Base-by-base conservation (phyloP, 92 coral and sea anemone species). In the Siderastrea radians region DNA sequence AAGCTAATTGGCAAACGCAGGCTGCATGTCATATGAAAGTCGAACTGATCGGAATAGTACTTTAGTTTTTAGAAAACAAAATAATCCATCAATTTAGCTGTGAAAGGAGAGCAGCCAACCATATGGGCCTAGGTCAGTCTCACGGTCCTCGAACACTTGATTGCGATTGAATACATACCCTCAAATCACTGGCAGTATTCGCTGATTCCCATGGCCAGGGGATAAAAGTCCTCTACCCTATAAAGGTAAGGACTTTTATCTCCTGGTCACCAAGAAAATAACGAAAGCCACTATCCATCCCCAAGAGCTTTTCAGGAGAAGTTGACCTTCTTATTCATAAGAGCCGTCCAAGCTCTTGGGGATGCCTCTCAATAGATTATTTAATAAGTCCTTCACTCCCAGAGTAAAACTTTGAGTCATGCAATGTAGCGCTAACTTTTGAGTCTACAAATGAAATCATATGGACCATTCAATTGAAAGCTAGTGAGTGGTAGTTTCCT, bases 171-270 rank as follows among this genome's bases (percentile, higher is more conserved):
- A 53, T 53, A 10, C 57, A 53, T 53, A 53, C 4, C 2, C 57
- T 53, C 0, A 4, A 53, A 53, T 53, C 57, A 53, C 57, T 10
- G 57, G 57, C 57, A 53, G 57, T 53, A 53, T 53, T 53, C 13
- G 59, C 86, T 8, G 90, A 90, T 60, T 83, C 82, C 6, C 90
- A 90, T 80, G 86, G 87, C 65, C 90, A 90, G 72, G 87, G 93
- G 48, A 63, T 82, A 71, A 90, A 90, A 66, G 84, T 90, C 1
- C 77, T 78, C n/a, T 90, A 79, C 66, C 90, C 93, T 9, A 78
- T 90, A 44, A 90, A 86, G 71, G 50, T 75, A 7, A 82, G 89
- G 53, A 58, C 6, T 17, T 87, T 83, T 76, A 69, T 91, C 65
- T 47, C 82, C 75, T 91, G 94, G 91, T 90, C 90, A 7, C 87